A percentile compares a stretch with the other conserved stretches of the same genome.
Evolutionary conservation across 2,797 vertebrate genomes (phyloP).

Genomic region (Acipenser oxyrinchus): DNA sequence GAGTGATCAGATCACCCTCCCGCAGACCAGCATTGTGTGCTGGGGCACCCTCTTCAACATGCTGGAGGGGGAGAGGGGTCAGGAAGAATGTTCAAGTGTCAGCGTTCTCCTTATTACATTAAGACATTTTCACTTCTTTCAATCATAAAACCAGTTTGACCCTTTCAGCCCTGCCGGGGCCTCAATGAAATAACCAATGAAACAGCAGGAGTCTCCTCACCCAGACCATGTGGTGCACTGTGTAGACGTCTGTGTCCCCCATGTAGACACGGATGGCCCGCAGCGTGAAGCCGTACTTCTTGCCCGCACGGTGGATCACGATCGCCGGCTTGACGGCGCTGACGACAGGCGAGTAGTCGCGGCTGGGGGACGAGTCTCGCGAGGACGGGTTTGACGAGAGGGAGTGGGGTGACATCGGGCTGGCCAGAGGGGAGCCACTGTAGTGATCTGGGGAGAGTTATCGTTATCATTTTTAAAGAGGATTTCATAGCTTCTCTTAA

Average conservation of each 20-base stretch:
- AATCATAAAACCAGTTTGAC: too few species aligned
- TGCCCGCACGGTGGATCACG: slow-evolving; percentile 82
- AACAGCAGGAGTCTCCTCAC: slow-evolving; percentile 55
- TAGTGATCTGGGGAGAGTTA: slow-evolving; percentile 69
- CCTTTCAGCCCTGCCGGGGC: too few species aligned
- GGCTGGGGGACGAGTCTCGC: slow-evolving; percentile 90
- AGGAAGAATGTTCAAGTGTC: background rate
- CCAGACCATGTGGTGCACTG: slow-evolving; percentile 97
- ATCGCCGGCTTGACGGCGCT: slow-evolving; percentile 73
- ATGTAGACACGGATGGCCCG: slow-evolving; percentile 93
- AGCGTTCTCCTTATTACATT: too few species aligned
- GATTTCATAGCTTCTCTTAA: background rate
- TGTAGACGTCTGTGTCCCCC: slow-evolving; percentile 91
- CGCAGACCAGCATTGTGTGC: slow-evolving; percentile 83
- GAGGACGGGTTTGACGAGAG: slow-evolving; percentile 94
- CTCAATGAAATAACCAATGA: too few species aligned
- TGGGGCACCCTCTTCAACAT: slow-evolving; percentile 83
- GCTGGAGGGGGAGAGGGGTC: slow-evolving; percentile 49
- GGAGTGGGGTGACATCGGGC: slow-evolving; percentile 94
- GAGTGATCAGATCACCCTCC: slow-evolving; percentile 91
- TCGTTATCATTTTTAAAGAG: too few species aligned
- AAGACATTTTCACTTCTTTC: too few species aligned
- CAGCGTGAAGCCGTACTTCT: slow-evolving; percentile 96
- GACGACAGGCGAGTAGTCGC: slow-evolving; percentile 81
- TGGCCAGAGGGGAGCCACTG: slow-evolving; percentile 83